Percentiles rank a stretch among this genome's conserved stretches.
These are phyloP conservation scores for Campaea margaritaria DNA, from an alignment of 2,888 invertebrate species.

Conservation along the genomic window DNA sequence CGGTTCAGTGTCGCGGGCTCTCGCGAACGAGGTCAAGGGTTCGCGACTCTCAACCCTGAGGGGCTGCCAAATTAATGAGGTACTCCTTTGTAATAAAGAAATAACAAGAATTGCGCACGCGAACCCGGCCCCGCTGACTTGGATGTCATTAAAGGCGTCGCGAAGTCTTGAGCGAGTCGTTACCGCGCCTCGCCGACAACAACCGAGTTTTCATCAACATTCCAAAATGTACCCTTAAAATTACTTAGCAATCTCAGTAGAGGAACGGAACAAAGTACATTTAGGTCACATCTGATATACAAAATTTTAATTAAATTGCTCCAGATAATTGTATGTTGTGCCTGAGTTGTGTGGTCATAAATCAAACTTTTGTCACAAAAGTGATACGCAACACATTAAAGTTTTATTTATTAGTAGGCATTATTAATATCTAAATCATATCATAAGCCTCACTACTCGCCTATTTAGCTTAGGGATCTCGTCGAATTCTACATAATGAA, in stretches of 20 bases:
- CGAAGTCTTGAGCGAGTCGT: constrained; percentile 77
- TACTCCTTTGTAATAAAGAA: constrained; percentile 86
- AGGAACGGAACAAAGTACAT: constrained; percentile 45
- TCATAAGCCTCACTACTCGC: no score
- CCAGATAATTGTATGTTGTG: no score
- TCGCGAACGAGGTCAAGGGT: constrained; percentile 83
- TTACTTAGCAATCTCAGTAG: constrained; percentile 54
- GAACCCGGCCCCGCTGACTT: constrained; percentile 75
- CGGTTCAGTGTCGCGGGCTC: constrained; percentile 76
- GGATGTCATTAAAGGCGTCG: constrained; percentile 82
- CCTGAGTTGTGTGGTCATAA: no score
- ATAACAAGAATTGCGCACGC: constrained; percentile 86
- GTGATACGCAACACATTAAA: no score
- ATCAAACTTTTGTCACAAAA: no score
- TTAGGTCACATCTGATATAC: constrained; percentile 43
- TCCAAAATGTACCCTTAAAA: constrained; percentile 62
- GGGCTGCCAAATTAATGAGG: constrained; percentile 86
- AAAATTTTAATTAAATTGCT: constrained; percentile 28
- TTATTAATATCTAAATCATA: no score
- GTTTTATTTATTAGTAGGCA: no score
- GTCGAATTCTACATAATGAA: neutral
- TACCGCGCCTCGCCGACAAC: constrained; percentile 78
- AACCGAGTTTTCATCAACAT: constrained; percentile 72
- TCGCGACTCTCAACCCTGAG: constrained; percentile 82
- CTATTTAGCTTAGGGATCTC: neutral